Evolutionary conservation across 2,797 vertebrate species (phyloP), one percentile per base, ranked within the genome.

Genomic region (Coregonus sp.): DNA sequence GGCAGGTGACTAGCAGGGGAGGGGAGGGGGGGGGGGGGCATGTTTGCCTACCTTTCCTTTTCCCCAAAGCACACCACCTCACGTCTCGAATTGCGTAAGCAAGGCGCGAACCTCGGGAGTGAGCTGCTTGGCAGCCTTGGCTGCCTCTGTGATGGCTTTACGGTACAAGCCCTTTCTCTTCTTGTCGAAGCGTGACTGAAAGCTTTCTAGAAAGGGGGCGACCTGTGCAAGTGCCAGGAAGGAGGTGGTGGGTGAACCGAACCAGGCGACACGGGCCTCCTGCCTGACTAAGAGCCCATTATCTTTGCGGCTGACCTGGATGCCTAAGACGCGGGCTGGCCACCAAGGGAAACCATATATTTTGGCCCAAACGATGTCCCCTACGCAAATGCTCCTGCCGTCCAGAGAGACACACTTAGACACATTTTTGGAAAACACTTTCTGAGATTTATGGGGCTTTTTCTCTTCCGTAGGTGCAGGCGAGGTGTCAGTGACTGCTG

Each of bases 311-410:
- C 96, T 96, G 91, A 99, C 94, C 18, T 96, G 97, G 89, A 99
- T 98, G 81, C 94, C 94, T 14, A 98, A 95, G 82, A 99, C 95
- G 25, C 97, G 96, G 35, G 97, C 98, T 18, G 98, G 98, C 98
- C 98, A 99, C 98, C 98, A 99, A 56, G 98, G 97, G 88, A 98
- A 99, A 88, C 98, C 98, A 37, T 98, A 98, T 84, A 99, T 99
- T 95, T 99, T 99, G 70, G 98, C 98, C 98, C 98, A 99, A 54
- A 99, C 98, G 85, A 99, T 99, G 95, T 99, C 98, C 80, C 98
- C 97, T 77, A 98, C 96, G 63, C 98, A 98, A 91, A 99, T 95
- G 83, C 95, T 96, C 86, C 97, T 97, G 89, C 97, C 97, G 91
- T 98, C 97, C 25, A 96, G 94, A 72, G 97, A 95, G 84, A 96